Evolutionary conservation across 2,113 vertebrate species (phyloP), one percentile per base, ranked within the genome.

Genomic region (Oceanodroma tethys): DNA sequence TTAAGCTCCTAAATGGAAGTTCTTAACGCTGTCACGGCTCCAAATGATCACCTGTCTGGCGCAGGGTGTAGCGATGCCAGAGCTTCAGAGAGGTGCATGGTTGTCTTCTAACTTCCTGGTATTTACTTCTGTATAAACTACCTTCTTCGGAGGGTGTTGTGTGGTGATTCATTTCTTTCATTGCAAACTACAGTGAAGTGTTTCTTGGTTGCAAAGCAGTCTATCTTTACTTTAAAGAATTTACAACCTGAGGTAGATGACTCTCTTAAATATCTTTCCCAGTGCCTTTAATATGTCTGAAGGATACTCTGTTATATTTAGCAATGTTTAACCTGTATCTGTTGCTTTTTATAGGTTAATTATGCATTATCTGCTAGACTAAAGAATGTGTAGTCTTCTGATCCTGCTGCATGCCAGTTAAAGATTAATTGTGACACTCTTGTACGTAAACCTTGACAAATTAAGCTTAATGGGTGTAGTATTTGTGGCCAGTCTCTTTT

Each of bases 261-360:
- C 63, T 42, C 84, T 47, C 32, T 48, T 11, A 32, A n/a, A n/a
- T 18, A 4, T 56, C 62, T 71, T 48, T 75, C 22, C 6, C 68
- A 58, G 74, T 6, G 7, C 71, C 23, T 78, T 86, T 20, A 12
- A 11, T 40, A 11, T 47, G 27, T 52, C 78, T 93, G 55, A 45
- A 75, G 79, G 89, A 87, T 74, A 27, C 42, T 21, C 59, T 78
- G 88, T 70, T 81, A 13, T 73, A 43, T 83, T 96, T 74, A 93
- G 86, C 59, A 81, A 53, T 85, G 19, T 96, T 98, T 91, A 95
- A 84, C 95, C 76, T 80, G 26, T n/a, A 45, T 87, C 66, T 93
- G 47, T 67, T 73, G 67, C 82, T 78, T 96, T 88, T 94, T 85
- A 88, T 93, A 84, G 79, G 94, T 95, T 93, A 50, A 66, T 96